Evolutionary conservation across 2,113 vertebrate genomes (phyloP), one percentile per base, ranked within the genome.

Genomic region (Pelobates fuscus): DNA sequence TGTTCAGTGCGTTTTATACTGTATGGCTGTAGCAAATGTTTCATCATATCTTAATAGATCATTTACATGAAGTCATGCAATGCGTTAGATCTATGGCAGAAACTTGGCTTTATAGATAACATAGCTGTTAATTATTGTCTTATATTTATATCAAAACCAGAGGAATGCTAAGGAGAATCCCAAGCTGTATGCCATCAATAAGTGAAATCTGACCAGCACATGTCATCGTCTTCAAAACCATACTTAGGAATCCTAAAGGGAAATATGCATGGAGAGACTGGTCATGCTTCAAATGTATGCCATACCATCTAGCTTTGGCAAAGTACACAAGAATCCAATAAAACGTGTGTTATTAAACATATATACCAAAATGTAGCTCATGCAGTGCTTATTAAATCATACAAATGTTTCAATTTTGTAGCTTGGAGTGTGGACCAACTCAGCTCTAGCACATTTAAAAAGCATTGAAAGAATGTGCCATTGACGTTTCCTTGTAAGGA

Each of bases 401-500:
- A 11, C 23, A 49, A 62, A 58, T 65, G 61, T 67, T 29, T 55
- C 46, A 32, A 43, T 66, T 43, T 67, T 67, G 7, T 55, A 76
- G 55, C 26, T 26, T 24, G 24, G 52, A 27, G 30, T 58, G 27
- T 41, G 71, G 21, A 43, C 23, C 55, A 46, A 2, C 26, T 61
- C 20, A 29, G 12, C 23, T 44, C 64, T 67, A 2, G n/a, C 37
- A 65, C 2, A 57, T 26, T 46, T 61, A 30, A 17, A 11, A 67
- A 25, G 18, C 15, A 15, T 14, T 14, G 11, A 46, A 25, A 68
- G 44, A 46, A 61, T 61, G 54, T 55, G 55, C 7, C 17, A n/a
- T 61, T 32, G 26, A 17, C 14, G 26, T 14, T 14, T 49, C 79
- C 89, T 80, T 81, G 82, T 82, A 81, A 87, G 87, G 86, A 89